Base-by-base conservation (phyloP, 2,888 invertebrate species). In the Parelbella ahira region DNA sequence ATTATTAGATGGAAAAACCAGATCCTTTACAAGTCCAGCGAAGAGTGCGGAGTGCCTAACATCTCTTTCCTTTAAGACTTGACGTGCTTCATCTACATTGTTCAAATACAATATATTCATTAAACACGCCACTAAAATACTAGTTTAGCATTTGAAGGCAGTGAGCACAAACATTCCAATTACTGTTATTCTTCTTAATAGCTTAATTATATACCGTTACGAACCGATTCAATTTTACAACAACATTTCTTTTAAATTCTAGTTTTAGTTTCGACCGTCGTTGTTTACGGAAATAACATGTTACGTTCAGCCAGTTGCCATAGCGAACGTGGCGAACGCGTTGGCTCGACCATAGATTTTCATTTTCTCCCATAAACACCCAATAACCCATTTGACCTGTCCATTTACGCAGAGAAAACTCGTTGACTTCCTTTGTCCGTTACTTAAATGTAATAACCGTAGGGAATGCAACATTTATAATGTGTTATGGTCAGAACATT, bases 351-450 rank as follows among this genome's bases (percentile, higher is more conserved):
- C 33, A 34, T 42, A 20, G 28, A 34, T 42, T 42, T 34, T 42
- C 23, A 42, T 42, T 42, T 42, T 42, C 41, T 42, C 28, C 41
- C 34, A 42, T 42, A 28, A 21, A 42, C 42, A 34, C 34, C 42
- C 28, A 33, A 42, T 37, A 37, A 42, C 42, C 27, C 21, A 42
- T 28, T 29, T 34, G 34, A 59, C 58, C 60, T 53, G 50, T 39
- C 68, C 61, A 50, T 66, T 57, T 58, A 58, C 37, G 66, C 36
- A 51, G 66, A 50, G 68, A 68, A 67, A 68, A 63, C 56, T 50
- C 48, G 53, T 54, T 58, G 62, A 62, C 61, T 59, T 46, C 25
- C 47, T 43, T 44, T 48, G 42, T 45, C 13, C 15, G 21, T 43
- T 43, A 48, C 34, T 43, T 34, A 38, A 30, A 45, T 39, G 44